phyloP scores from a whole-genome alignment of 1,140 invertebrate species.

The Anastrepha ludens region DNA sequence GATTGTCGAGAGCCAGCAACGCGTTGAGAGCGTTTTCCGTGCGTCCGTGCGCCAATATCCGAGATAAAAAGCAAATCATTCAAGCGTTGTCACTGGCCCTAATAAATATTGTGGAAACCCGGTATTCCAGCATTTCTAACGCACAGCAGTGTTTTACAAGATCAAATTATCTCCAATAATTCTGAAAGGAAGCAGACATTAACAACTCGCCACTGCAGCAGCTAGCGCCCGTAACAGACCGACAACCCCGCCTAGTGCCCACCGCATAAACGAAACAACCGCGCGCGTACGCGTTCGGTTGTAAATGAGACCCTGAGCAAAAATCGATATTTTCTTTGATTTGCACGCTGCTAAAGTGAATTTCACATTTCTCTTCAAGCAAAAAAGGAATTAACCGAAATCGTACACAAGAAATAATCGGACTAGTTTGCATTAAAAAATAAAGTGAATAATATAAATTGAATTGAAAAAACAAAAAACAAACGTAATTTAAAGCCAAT shows the following conservation, averaged over 20 bases:
- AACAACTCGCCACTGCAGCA: no score
- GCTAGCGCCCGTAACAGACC: not conserved
- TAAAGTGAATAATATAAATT: no score
- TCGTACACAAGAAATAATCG: no score
- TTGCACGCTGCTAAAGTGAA: constrained; percentile 18
- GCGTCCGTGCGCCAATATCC: constrained; percentile 11
- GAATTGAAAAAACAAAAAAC: no score
- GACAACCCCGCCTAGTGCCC: not conserved
- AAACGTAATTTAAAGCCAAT: no score
- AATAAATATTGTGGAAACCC: not conserved
- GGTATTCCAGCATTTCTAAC: no score
- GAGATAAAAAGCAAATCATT: constrained; percentile 24
- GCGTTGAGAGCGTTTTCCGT: constrained; percentile 60
- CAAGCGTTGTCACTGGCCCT: constrained; percentile 25
- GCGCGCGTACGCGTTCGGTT: constrained; percentile 31
- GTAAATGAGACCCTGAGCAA: constrained; percentile 42
- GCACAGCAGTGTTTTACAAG: no score
- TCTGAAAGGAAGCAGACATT: not conserved
- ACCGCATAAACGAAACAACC: not conserved
- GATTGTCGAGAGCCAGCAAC: constrained; percentile 66
- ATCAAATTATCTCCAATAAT: no score
- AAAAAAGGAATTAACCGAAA: no score
- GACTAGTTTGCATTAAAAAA: no score
- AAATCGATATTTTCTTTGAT: constrained; percentile 42
- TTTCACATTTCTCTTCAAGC: not conserved